Base-by-base conservation (phyloP, 23 tunicate species). In the Halocynthia roretzi region DNA sequence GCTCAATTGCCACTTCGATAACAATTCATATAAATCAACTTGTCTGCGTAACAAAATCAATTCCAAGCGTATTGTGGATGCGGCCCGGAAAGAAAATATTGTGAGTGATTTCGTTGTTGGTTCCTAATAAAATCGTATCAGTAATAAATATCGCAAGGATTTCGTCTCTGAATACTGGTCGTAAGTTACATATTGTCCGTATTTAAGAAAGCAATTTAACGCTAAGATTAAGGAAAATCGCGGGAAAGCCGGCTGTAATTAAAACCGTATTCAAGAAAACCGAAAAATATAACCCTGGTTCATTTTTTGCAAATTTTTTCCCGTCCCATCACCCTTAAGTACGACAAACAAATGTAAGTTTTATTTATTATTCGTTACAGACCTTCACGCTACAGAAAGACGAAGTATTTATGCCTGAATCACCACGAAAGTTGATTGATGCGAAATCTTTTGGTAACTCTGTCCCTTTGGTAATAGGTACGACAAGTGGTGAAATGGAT, bases 391-490 rank as follows among this genome's bases (percentile, higher is more conserved):
- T 81, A 31, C 15, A 48, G 18, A 78, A 67, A 52, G 88, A 89
- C 77, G 61, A 70, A 8, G 8, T 8, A 10, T 67, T 89, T 63
- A 80, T 89, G 48, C 78, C 88, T 51, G 67, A 12, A 9, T 12
- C 61, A 10, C 55, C 79, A 11, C 23, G 76, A 18, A 57, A 57
- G 12, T 53, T 74, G 64, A 15, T 89, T 10, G 60, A 80, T 66
- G 48, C 53, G 6, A 55, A 62, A 7, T 5, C 52, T 10, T 87
- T 89, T 56, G 74, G 56, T 18, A 67, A 49, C 21, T 15, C 57
- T 19, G 75, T 92, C 7, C 98, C 98, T 6, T 55, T 92, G 8
- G 19, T 92, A 68, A 54, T 92, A 51, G 91, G 98, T 18, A 80
- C 71, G 51, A 82, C 71, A 7, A 56, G 78, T 17, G 98, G 98